Percentiles rank a stretch among this genome's conserved stretches.
Conservation (phyloP, 2,888 invertebrate genomes). For the Noctua fimbriata region DNA sequence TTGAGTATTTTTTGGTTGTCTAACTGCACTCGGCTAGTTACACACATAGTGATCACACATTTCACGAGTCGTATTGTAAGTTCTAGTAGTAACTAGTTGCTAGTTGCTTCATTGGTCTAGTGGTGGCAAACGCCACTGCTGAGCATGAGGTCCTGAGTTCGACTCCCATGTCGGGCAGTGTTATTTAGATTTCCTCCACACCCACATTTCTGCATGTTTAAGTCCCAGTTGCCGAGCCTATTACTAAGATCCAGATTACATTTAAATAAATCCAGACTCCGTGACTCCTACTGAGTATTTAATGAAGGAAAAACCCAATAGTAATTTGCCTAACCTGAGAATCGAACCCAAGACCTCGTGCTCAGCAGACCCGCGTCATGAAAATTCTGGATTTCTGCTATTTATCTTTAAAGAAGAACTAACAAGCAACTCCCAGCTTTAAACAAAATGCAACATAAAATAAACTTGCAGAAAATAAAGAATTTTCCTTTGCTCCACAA, state of each 20-base stretch:
- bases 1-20: too few species aligned
- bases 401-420: not conserved
- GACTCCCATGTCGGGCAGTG: too few species aligned
- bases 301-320: not conserved
- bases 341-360: not conserved
- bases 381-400: not conserved
- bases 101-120: too few species aligned
- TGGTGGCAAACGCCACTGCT: too few species aligned
- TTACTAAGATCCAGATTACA: not conserved
- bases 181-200: not conserved
- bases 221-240: too few species aligned
- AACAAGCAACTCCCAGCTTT: not conserved
- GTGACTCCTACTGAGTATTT: not conserved
- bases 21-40: too few species aligned
- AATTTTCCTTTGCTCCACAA: slow-evolving; percentile 6
- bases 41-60: too few species aligned
- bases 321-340: not conserved
- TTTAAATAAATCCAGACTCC: not conserved
- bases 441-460: slow-evolving; percentile 12
- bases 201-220: not conserved
- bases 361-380: not conserved
- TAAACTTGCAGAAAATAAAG: slow-evolving; percentile 17
- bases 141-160: too few species aligned
- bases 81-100: too few species aligned
- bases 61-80: too few species aligned